Base-by-base conservation (phyloP, 2,797 vertebrate genomes). In the Anomalospiza imberbis region DNA sequence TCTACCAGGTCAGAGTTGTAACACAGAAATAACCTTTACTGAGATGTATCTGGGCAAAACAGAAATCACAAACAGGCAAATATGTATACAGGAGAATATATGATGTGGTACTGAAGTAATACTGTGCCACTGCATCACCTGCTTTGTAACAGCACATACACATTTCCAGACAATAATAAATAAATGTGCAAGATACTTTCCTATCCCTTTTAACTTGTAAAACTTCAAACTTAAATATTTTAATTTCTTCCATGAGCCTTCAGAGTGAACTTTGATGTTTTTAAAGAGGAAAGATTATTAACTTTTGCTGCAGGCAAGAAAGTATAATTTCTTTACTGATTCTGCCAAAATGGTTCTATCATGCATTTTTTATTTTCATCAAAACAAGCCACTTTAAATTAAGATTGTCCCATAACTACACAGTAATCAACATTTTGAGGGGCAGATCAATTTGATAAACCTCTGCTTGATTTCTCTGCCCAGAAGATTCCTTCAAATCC, bases 251-350 rank as follows among this genome's bases (percentile, higher is more conserved):
- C 95, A 94, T 51, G 79, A 95, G 54, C 78, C 85, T 89, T 88
- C 70, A 92, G 83, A 44, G 36, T 79, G 40, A 95, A 96, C 95
- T 94, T 97, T 96, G 97, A 97, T 94, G 96, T 91, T 95, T 96
- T 70, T 88, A 48, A 93, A 95, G 38, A 91, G 67, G 60, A 95
- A 91, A 91, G 72, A 90, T 85, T 93, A 91, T 79, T 95, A 91
- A 85, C 45, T 87, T 93, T 93, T 77, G 92, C 96, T 89, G 73
- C 80, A 95, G 96, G 95, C 96, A 92, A 95, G 71, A 94, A 93
- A 94, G 93, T 71, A 89, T n/a, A 88, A 93, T 89, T 96, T 94
- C 94, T 96, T 96, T 91, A 82, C 87, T 84, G 78, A 94, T 95
- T 95, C 89, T 95, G 95, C 96, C 96, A 96, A 96, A 96, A 92